Evolutionary conservation across 1,140 invertebrate species (phyloP).

Genomic region (Drosophila kikkawai): DNA sequence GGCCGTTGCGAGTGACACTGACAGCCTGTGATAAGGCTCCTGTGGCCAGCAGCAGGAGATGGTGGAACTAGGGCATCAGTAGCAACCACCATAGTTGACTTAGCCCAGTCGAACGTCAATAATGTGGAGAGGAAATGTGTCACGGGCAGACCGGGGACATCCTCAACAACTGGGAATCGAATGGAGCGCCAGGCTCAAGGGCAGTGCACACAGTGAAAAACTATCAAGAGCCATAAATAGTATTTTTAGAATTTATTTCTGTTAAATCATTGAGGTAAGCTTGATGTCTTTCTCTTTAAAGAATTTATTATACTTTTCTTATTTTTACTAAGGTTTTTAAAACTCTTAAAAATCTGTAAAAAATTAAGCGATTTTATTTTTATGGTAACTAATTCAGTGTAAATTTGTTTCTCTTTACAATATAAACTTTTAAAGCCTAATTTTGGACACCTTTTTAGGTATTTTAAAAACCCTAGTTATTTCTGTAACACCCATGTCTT

Average conservation of each 20-base stretch:
- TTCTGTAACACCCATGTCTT: not conserved
- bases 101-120: conserved; percentile 67
- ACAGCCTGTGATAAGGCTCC: conserved; percentile 33
- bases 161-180: conserved; percentile 28
- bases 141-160: conserved; percentile 42
- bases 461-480: no score
- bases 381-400: no score
- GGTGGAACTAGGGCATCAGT: not conserved
- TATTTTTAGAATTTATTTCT: not conserved
- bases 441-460: no score
- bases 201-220: conserved; percentile 30
- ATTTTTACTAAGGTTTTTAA: no score
- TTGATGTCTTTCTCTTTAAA: not conserved
- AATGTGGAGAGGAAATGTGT: conserved; percentile 67
- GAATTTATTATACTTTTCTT: no score
- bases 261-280: no score
- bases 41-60: conserved; percentile 2
- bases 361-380: no score
- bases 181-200: conserved; percentile 40
- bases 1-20: conserved; percentile 31
- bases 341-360: no score
- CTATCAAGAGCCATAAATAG: not conserved
- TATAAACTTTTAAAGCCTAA: no score
- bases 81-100: conserved; percentile 47
- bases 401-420: no score